Percentiles rank a stretch among this genome's conserved stretches.
phyloP scores from a whole-genome alignment of 1,140 invertebrate genomes.

The Trachymyrmex cornetzi region DNA sequence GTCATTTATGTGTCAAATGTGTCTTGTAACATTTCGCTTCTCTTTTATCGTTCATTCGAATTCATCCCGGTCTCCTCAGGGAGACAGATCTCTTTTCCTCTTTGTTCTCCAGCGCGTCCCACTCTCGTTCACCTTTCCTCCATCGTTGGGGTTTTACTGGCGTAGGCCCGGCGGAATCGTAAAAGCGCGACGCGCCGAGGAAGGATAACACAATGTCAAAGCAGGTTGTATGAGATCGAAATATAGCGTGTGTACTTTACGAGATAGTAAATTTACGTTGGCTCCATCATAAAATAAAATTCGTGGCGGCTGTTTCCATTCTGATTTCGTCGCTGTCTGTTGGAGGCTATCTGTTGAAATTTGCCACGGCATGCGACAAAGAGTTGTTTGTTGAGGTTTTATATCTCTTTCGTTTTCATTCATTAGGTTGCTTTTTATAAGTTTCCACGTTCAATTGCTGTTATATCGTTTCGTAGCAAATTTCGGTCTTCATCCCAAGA shows the following conservation, averaged over 20 bases:
- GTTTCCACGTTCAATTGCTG: background rate
- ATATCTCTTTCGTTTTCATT: background rate
- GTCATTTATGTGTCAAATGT: constrained; percentile 56
- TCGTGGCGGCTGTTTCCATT: background rate
- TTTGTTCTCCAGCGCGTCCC: constrained; percentile 17
- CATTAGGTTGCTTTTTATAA: constrained; percentile 12
- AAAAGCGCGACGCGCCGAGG: constrained; percentile 23
- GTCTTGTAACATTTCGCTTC: constrained; percentile 49
- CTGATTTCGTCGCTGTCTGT: constrained; percentile 16
- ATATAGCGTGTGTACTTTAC: constrained; percentile 34
- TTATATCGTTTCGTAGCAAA: background rate
- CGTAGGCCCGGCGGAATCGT: constrained; percentile 49
- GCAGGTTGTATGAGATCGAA: constrained; percentile 38
- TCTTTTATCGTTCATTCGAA: constrained; percentile 40
- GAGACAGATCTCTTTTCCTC: constrained; percentile 23
- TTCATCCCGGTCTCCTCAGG: background rate
- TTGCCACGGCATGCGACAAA: background rate
- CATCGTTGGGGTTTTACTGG: constrained; percentile 20
- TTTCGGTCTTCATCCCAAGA: background rate
- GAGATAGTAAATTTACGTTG: constrained; percentile 21
- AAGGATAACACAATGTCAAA: background rate
- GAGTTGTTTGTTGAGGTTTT: background rate
- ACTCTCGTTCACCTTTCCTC: background rate
- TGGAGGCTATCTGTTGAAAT: background rate
- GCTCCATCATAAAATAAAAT: constrained; percentile 6